Conservation (phyloP, 2,888 invertebrate genomes). For the Acleris laterana region DNA sequence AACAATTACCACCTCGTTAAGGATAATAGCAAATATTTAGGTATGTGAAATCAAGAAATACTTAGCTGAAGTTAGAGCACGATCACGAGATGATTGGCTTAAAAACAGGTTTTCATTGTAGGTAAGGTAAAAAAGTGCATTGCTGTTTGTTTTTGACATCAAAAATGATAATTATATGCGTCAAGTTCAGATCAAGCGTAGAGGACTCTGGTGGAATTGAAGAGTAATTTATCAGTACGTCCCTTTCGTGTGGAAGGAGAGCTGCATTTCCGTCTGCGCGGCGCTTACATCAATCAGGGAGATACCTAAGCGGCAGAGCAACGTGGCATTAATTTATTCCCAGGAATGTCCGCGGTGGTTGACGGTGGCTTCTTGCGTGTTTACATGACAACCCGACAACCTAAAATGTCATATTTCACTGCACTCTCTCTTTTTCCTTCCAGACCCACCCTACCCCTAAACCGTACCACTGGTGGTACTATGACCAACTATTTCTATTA, state of each 20-base stretch:
- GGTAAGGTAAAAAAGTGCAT: too few relatives aligned
- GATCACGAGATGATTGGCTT: not conserved
- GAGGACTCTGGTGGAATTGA: too few relatives aligned
- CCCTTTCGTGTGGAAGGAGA: slow-evolving; percentile 1
- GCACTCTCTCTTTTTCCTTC: slow-evolving; percentile 47
- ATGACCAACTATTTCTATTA: too few relatives aligned
- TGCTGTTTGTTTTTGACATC: too few relatives aligned
- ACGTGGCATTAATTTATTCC: slow-evolving; percentile 80
- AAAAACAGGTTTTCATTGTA: too few relatives aligned
- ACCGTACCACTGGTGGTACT: too few relatives aligned
- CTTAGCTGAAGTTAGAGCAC: too few relatives aligned
- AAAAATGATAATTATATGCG: too few relatives aligned
- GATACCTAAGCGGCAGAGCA: slow-evolving; percentile 60
- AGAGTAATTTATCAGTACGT: slow-evolving; percentile 6
- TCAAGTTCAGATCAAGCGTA: too few relatives aligned
- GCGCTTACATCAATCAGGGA: slow-evolving; percentile 70
- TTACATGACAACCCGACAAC: slow-evolving; percentile 60
- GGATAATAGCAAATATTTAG: not conserved
- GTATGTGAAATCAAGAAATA: too few relatives aligned
- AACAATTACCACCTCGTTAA: slow-evolving; percentile 6
- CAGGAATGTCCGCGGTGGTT: slow-evolving; percentile 70
- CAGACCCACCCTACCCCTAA: too few relatives aligned
- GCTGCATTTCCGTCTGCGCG: slow-evolving; percentile 25
- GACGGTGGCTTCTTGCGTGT: slow-evolving; percentile 59
- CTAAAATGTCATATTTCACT: slow-evolving; percentile 47